phyloP scores from a whole-genome alignment of 64 coral and sea anemone species.

The Astreopora myriophthalma region DNA sequence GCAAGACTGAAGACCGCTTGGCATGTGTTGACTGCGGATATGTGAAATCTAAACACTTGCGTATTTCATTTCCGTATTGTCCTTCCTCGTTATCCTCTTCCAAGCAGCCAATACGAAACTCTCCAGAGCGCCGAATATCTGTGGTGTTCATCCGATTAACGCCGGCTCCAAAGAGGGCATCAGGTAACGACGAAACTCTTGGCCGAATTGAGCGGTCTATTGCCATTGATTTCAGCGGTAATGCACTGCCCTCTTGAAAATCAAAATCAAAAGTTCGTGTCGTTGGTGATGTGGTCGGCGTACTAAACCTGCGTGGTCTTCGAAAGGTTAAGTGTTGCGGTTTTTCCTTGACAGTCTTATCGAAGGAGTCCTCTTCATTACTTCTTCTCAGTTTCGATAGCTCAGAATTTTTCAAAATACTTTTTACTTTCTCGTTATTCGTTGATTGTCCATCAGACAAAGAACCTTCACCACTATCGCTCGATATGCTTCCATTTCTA shows the following conservation, averaged over 20 bases:
- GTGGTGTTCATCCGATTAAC: slow-evolving; percentile 17
- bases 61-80: slow-evolving; percentile 24
- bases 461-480: slow-evolving; percentile 44
- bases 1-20: slow-evolving; percentile 11
- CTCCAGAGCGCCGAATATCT: background rate
- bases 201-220: background rate
- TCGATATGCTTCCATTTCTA: slow-evolving; percentile 31
- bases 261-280: background rate
- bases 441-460: background rate
- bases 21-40: slow-evolving; percentile 18
- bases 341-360: background rate
- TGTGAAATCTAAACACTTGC: slow-evolving; percentile 24
- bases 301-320: background rate
- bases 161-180: background rate
- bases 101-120: slow-evolving; percentile 27
- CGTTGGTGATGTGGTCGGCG: background rate
- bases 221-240: background rate
- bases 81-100: slow-evolving; percentile 13
- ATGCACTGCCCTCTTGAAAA: background rate
- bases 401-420: background rate
- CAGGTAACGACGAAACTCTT: slow-evolving; percentile 6
- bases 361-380: background rate
- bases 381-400: background rate
- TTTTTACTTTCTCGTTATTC: background rate
- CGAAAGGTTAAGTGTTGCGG: slow-evolving; percentile 21